phyloP scores from a whole-genome alignment of 2,113 vertebrate species.

The Cynopterus brachyotis region DNA sequence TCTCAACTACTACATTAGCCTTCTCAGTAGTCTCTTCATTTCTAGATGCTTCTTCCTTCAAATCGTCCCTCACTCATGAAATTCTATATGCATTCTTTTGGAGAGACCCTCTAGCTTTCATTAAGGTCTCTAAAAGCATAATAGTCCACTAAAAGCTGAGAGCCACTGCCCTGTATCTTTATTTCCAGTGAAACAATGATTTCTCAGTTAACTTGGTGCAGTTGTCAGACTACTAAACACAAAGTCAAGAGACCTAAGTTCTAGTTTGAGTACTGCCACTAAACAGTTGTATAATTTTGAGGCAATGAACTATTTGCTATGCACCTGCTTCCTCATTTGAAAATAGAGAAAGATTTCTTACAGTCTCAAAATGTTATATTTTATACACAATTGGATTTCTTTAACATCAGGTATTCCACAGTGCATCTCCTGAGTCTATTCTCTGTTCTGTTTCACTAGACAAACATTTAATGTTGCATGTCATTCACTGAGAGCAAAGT shows the following conservation, averaged over 20 bases:
- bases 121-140: not conserved
- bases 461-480: not conserved
- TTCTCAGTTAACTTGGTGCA: not conserved
- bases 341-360: not conserved
- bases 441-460: slow-evolving; percentile 15
- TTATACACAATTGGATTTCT: not conserved
- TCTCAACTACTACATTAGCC: not conserved
- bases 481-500: not conserved
- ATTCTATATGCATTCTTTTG: not conserved
- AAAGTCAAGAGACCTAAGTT: not conserved
- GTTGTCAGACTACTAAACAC: not conserved
- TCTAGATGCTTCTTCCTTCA: slow-evolving; percentile 11
- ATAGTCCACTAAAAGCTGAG: not conserved
- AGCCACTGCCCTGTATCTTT: not conserved
- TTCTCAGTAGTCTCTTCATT: not conserved
- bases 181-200: not conserved
- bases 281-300: not conserved
- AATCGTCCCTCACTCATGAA: not conserved
- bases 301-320: not conserved
- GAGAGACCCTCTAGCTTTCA: not conserved
- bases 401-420: not conserved
- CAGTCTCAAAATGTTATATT: not conserved
- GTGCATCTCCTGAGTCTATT: not conserved
- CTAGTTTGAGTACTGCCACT: not conserved
- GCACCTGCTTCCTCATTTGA: not conserved